phyloP scores from a whole-genome alignment of 2,888 invertebrate genomes.

The Alcis repandata region DNA sequence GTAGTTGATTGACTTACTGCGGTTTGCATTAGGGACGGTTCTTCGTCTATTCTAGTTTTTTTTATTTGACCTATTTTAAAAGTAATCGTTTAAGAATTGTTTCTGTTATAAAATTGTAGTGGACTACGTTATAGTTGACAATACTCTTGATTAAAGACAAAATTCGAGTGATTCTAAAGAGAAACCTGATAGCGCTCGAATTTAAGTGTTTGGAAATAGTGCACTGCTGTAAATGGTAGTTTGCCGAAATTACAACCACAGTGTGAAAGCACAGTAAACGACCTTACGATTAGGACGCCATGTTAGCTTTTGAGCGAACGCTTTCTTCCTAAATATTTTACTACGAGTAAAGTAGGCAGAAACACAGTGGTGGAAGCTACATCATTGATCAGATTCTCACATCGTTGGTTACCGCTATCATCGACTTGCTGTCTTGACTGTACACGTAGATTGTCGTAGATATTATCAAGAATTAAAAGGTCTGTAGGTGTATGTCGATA shows the following conservation, averaged over 20 bases:
- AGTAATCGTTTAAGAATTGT: too few species aligned
- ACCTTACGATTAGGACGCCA: background rate
- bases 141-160: background rate
- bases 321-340: background rate
- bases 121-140: background rate
- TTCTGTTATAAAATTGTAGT: background rate
- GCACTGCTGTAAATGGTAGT: background rate
- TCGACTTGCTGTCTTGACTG: background rate
- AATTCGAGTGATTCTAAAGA: constrained; percentile 1
- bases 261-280: background rate
- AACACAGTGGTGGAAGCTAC: too few species aligned
- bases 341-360: too few species aligned
- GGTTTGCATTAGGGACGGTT: background rate
- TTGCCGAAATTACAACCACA: background rate
- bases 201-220: background rate
- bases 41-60: background rate
- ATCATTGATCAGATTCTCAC: too few species aligned
- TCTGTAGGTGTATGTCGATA: background rate
- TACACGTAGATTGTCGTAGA: background rate
- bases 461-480: background rate
- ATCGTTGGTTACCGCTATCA: too few species aligned
- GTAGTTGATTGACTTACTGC: too few species aligned
- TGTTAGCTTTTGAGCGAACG: background rate
- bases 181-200: background rate
- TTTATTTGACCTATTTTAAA: too few species aligned